A percentile compares a stretch with the other conserved stretches of the same genome.
These are phyloP conservation scores for Papilio polytes DNA, from an alignment of 1,140 invertebrate genomes.

Conservation along the genomic window DNA sequence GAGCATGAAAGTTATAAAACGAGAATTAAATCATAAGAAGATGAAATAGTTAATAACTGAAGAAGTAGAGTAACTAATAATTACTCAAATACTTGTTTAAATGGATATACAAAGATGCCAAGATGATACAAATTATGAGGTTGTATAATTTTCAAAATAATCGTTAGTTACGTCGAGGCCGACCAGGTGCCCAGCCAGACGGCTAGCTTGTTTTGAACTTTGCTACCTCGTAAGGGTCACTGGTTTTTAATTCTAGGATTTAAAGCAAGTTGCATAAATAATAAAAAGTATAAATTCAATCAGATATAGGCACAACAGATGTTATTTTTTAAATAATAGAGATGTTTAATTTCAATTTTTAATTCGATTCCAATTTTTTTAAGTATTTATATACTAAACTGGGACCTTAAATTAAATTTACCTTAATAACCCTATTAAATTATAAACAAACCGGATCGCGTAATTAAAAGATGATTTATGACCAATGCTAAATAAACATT, in stretches of 20 bases:
- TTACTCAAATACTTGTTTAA: background rate
- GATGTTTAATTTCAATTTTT: background rate
- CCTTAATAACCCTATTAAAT: too few relatives aligned
- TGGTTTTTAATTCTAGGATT: background rate
- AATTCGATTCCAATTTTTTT: too few relatives aligned
- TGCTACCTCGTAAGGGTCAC: background rate
- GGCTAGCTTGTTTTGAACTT: constrained; percentile 8
- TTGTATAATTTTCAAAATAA: background rate
- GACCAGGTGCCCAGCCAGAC: background rate
- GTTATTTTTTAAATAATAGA: background rate
- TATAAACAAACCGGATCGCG: background rate
- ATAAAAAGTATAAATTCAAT: background rate
- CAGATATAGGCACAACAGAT: too few relatives aligned
- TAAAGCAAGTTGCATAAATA: background rate
- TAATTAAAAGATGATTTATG: background rate
- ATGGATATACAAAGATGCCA: background rate
- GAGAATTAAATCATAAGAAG: too few relatives aligned
- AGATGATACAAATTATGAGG: background rate
- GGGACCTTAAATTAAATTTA: too few relatives aligned
- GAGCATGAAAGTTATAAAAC: too few relatives aligned
- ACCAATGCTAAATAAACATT: background rate
- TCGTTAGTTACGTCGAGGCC: background rate
- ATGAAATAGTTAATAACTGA: background rate
- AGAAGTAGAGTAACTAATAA: background rate
- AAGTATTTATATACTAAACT: background rate